These are phyloP conservation scores for Pangasianodon gigas DNA, from an alignment of 2,113 vertebrate genomes.

Conservation along the genomic window DNA sequence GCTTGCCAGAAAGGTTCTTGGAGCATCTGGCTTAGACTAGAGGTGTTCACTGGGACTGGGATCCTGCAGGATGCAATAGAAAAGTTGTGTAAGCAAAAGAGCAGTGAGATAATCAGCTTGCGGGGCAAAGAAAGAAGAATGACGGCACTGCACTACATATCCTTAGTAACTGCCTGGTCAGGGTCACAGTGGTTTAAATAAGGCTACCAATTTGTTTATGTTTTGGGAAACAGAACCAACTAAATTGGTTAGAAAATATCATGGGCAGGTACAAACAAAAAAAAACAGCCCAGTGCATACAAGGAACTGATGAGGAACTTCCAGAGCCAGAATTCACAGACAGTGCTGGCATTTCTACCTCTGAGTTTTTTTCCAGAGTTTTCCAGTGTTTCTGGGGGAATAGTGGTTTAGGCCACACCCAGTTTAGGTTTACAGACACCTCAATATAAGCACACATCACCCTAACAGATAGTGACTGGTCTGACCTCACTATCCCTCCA, in stretches of 20 bases:
- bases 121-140: not conserved
- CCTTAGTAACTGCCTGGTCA: no score
- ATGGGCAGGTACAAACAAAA: not conserved
- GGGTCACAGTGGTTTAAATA: not conserved
- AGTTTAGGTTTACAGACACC: not conserved
- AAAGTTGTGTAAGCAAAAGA: not conserved
- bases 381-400: not conserved
- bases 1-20: not conserved
- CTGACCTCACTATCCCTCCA: not conserved
- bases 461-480: slow-evolving; percentile 5
- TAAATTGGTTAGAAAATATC: not conserved
- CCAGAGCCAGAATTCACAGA: not conserved
- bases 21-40: not conserved
- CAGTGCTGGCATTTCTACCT: not conserved
- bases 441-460: slow-evolving; percentile 5
- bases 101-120: not conserved
- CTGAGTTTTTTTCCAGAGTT: no score
- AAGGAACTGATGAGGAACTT: not conserved
- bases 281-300: not conserved
- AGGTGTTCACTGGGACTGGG: not conserved
- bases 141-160: not conserved
- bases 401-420: slow-evolving; percentile 1
- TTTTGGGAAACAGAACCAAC: no score
- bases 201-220: not conserved
- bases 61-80: not conserved